Conservation (phyloP, 1,140 invertebrate species). For the Cydia amplana region DNA sequence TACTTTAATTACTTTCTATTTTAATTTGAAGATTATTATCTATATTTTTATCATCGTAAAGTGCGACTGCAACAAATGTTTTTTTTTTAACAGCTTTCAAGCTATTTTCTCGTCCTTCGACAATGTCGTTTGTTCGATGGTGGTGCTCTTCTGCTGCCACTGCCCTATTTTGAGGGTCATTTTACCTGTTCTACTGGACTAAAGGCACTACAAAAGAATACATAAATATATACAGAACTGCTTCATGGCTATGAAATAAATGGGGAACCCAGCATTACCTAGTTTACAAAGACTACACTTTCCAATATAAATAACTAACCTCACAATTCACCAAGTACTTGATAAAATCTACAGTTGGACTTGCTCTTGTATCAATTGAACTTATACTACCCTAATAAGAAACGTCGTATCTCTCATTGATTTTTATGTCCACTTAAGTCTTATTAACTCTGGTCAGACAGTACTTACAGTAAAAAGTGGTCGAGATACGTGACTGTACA, state of each 20-base stretch:
- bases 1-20: background rate
- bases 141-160: no score
- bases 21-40: no score
- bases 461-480: slow-evolving; percentile 18
- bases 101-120: no score
- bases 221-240: no score
- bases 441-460: background rate
- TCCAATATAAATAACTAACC: background rate
- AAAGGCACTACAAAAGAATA: no score
- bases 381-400: background rate
- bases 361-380: background rate
- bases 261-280: background rate
- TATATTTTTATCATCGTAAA: no score
- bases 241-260: background rate
- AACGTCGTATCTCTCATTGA: background rate
- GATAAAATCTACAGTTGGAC: background rate
- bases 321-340: background rate
- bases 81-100: no score
- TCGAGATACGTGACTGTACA: slow-evolving; percentile 23
- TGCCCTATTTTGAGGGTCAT: no score
- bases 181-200: no score
- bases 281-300: background rate
- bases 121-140: no score
- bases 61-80: no score
- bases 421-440: background rate